Base-by-base conservation (phyloP, 1,140 invertebrate species). In the Leptinotarsa defecta region DNA sequence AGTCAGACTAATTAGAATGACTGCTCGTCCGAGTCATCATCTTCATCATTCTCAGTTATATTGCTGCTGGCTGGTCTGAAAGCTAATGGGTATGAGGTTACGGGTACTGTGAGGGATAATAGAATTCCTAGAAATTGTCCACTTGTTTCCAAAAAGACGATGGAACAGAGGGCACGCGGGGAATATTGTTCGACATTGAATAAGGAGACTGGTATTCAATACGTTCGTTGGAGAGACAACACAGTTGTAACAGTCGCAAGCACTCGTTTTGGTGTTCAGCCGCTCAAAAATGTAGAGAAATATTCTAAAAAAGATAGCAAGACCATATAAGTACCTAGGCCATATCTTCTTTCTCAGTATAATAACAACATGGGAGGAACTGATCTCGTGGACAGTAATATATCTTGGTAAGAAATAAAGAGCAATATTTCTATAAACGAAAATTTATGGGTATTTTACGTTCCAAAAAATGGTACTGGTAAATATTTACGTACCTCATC, bases 51-150 rank as follows among this genome's bases (percentile, higher is more conserved):
- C n/a, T n/a, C n/a, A n/a, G n/a, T n/a, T n/a, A n/a, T n/a, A n/a
- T n/a, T n/a, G n/a, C n/a, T n/a, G n/a, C n/a, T n/a, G n/a, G n/a
- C n/a, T n/a, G n/a, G n/a, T 69, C 71, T 82, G 13, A 77, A 77
- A 64, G 61, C 19, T 43, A 57, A 57, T 57, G 52, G 52, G 15
- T 57, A n/a, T 57, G 52, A 19, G 1, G 52, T 57, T 8, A 57
- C 17, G 13, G 77, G 81, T 20, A 82, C 81, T 61, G 77, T 79
- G 17, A 52, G 78, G n/a, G 73, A 81, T 48, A 81, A 78, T 71
- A 49, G 75, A 48, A 64, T 81, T 61, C 74, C 70, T 61, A 62
- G 74, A 76, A 69, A 64, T 63, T 79, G 65, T 71, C 76, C 78
- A 24, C 27, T 81, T 13, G 20, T n/a, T 24, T 19, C 73, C 22